Evolutionary conservation across 1,140 invertebrate genomes (phyloP).

Genomic region (Sycophaga agraensis): DNA sequence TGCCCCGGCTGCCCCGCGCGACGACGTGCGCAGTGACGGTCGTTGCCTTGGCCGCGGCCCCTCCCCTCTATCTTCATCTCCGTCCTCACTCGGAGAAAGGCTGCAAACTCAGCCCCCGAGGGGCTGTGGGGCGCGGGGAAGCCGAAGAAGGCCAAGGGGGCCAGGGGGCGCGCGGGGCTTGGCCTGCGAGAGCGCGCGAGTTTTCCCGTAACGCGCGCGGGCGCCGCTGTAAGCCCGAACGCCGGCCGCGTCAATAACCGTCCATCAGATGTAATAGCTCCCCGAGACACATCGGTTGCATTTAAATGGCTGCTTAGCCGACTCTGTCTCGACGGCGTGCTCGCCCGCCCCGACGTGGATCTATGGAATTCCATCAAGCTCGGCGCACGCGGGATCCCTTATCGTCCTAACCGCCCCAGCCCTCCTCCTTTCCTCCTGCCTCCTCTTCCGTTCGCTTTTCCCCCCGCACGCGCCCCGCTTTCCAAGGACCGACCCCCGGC

Average conservation of each 20-base stretch:
- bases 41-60: background rate
- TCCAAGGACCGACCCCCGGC: background rate
- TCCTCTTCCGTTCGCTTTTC: background rate
- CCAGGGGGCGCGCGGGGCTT: conserved; percentile 11
- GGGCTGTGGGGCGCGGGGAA: conserved; percentile 30
- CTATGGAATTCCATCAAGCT: conserved; percentile 61
- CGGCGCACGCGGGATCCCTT: conserved; percentile 50
- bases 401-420: conserved; percentile 52
- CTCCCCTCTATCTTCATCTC: conserved; percentile 24
- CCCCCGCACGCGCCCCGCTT: conserved; percentile 3
- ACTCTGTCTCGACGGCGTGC: conserved; percentile 54
- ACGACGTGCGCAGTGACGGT: conserved; percentile 14
- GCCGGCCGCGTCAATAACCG: conserved; percentile 56
- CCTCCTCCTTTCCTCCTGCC: conserved; percentile 17
- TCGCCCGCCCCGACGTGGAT: conserved; percentile 50
- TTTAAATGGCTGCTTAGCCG: conserved; percentile 61
- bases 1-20: background rate
- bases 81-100: conserved; percentile 29
- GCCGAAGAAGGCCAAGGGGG: conserved; percentile 10
- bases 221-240: conserved; percentile 43
- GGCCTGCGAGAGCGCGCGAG: conserved; percentile 21
- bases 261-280: conserved; percentile 61
- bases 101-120: conserved; percentile 39
- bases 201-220: conserved; percentile 27
- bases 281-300: conserved; percentile 61